Evolutionary conservation across 2,113 vertebrate genomes (phyloP).

Genomic region (Tylochromis polylepis): DNA sequence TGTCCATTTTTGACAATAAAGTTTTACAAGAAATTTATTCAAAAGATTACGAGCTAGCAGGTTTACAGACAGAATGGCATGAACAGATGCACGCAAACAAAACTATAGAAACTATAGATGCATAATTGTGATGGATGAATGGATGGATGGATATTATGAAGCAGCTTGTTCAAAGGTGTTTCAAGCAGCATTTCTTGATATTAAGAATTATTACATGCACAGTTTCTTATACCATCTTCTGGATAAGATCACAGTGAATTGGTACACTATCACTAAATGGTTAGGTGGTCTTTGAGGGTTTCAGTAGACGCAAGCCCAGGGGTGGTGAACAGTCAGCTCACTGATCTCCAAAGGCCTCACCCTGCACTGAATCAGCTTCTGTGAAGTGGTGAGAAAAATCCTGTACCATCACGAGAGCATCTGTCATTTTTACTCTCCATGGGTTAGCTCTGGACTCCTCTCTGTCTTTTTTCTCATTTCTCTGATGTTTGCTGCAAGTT

Average conservation of each 20-base stretch:
- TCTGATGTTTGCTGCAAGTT: not conserved
- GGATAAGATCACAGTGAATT: not conserved
- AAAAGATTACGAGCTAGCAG: not conserved
- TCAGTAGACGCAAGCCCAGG: not conserved
- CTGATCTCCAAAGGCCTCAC: not conserved
- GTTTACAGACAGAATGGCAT: not conserved
- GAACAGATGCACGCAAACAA: not conserved
- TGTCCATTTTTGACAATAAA: not conserved
- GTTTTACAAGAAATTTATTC: not conserved
- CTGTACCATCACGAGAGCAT: not conserved
- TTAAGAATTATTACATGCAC: not conserved
- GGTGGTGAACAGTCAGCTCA: not conserved
- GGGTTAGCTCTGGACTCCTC: not conserved
- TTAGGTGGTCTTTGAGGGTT: not conserved
- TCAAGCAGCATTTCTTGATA: not conserved
- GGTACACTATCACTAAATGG: not conserved
- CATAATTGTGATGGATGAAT: not conserved
- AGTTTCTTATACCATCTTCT: not conserved
- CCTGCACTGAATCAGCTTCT: not conserved
- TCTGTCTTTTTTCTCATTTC: not conserved
- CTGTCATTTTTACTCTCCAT: not conserved
- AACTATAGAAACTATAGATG: not conserved
- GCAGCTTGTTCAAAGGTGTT: not conserved
- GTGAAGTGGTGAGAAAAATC: not conserved
- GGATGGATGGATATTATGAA: not conserved